Evolutionary conservation across 2,113 vertebrate genomes (phyloP), one percentile per base, ranked within the genome.

Genomic region (Ranitomeya variabilis): DNA sequence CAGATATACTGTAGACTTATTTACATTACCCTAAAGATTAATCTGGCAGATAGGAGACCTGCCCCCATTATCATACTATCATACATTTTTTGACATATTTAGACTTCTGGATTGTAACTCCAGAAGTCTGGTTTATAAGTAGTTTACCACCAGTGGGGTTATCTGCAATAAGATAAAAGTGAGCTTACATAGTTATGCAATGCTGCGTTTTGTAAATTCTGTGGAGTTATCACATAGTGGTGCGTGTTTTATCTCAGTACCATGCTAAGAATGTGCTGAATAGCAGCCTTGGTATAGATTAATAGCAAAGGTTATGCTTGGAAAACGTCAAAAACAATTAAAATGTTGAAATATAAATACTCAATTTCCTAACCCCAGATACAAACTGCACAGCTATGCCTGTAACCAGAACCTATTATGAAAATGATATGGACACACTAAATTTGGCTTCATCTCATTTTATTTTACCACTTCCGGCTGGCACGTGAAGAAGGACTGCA

Each of bases 251-350:
- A 66, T 83, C 81, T 83, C 62, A 19, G 14, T 64, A 83, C 37
- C 59, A 83, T 67, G 60, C 81, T 67, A n/a, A 83, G 81, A 83
- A 67, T 83, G 81, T 52, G 81, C 62, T 66, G 60, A 83, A 83
- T 51, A 21, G 31, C 21, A 67, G 31, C 62, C 62, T 23, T 8
- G 78, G 2, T 26, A 54, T 59, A 67, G 9, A 18, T 66, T 67
- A 66, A 67, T n/a, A 83, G n/a, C 26, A n/a, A n/a, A 80, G n/a
- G 54, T 57, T 54, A 78, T 15, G n/a, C 15, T 79, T 79, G 52
- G 21, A 54, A 45, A 55, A 52, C 55, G 57, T 79, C 5, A 23
- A 23, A n/a, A 55, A 79, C 21, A n/a, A 6, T 21, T 26, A 79
- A 79, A 2, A 23, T 79, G 1, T 7, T 13, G 52, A 79, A 55